phyloP scores from a whole-genome alignment of 2,888 invertebrate genomes.

The Pollenia angustigena region DNA sequence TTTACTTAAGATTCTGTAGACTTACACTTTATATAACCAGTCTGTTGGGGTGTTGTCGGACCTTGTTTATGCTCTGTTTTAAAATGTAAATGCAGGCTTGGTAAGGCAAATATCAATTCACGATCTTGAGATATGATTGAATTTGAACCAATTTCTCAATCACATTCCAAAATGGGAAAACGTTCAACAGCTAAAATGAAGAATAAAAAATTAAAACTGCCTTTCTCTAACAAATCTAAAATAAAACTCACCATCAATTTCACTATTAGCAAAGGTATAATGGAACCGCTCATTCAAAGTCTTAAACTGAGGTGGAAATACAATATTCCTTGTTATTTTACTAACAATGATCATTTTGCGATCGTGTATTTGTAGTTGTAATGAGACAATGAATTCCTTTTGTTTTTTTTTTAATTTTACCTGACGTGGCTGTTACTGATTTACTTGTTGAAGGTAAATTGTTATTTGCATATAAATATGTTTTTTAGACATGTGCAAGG shows the following conservation, averaged over 20 bases:
- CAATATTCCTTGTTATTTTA: conserved; percentile 94
- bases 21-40: conserved; percentile 83
- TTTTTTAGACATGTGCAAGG: no score
- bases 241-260: conserved; percentile 91
- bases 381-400: no score
- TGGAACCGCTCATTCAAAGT: conserved; percentile 98
- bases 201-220: neutral
- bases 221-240: neutral
- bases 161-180: conserved; percentile 94
- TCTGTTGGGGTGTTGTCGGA: conserved; percentile 88
- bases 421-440: no score
- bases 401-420: no score
- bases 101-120: conserved; percentile 98
- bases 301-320: conserved; percentile 98
- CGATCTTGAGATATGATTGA: conserved; percentile 90
- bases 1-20: neutral
- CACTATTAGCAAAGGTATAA: conserved; percentile 97
- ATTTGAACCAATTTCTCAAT: conserved; percentile 87
- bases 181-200: conserved; percentile 90
- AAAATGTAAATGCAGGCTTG: conserved; percentile 95
- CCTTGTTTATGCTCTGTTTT: conserved; percentile 96
- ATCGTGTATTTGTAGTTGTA: no score
- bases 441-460: no score
- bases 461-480: no score
- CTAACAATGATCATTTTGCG: no score